These are phyloP conservation scores for Acanthosepion pharaonis DNA, from an alignment of 2,888 invertebrate genomes.

Conservation along the genomic window DNA sequence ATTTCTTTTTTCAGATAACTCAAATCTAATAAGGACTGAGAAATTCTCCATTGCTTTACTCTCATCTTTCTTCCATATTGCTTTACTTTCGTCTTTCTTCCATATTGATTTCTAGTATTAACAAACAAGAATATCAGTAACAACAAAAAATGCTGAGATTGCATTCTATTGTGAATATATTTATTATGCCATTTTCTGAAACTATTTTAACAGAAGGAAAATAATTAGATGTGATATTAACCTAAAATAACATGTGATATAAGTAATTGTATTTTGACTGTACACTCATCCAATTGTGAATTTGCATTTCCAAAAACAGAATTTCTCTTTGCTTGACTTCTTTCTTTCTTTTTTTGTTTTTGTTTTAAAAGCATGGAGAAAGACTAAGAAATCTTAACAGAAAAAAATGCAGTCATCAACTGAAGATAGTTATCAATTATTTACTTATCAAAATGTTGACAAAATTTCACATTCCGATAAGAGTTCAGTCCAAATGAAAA, in stretches of 20 bases:
- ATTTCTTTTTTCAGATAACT: not conserved
- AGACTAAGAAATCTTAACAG: too few species aligned
- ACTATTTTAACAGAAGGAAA: not conserved
- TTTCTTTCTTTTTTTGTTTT: too few species aligned
- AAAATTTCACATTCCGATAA: too few species aligned
- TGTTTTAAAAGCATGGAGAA: too few species aligned
- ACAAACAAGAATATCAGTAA: not conserved
- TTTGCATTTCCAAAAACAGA: not conserved
- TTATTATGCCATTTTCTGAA: not conserved
- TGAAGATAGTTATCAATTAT: too few species aligned
- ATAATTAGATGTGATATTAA: not conserved
- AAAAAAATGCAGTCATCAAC: too few species aligned
- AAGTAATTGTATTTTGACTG: not conserved
- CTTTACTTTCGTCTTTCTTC: not conserved
- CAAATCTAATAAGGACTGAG: conserved; percentile 5
- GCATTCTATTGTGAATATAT: conserved; percentile 8
- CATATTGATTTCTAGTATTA: not conserved
- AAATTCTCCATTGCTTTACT: not conserved
- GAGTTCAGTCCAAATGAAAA: too few species aligned
- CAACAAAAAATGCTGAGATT: not conserved
- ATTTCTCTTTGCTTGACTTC: too few species aligned
- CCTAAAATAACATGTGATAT: not conserved
- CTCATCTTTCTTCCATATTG: not conserved
- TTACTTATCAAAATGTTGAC: too few species aligned
- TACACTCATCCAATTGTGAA: not conserved